phyloP scores from a whole-genome alignment of 2,888 invertebrate genomes.

The Suillia variegata region DNA sequence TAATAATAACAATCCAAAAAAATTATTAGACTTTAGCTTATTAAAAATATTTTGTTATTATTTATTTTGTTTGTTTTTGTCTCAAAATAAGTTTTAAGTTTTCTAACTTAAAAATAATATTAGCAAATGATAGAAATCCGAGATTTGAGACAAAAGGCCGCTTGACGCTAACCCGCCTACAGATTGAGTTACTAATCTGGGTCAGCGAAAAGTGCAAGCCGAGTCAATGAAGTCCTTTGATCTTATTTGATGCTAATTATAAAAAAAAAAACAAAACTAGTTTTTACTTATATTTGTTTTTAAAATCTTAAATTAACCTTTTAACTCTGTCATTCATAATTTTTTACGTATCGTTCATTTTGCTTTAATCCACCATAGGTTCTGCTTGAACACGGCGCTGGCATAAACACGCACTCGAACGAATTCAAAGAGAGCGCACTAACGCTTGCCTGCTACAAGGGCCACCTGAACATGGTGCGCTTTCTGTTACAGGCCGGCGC shows the following conservation, averaged over 20 bases:
- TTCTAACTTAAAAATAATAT: neutral
- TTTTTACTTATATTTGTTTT: too few relatives aligned
- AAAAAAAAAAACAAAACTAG: conserved; percentile 2
- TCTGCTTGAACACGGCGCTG: conserved; percentile 90
- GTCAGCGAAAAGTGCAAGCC: conserved; percentile 12
- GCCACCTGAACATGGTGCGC: conserved; percentile 95
- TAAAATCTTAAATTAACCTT: neutral
- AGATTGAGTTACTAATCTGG: conserved; percentile 54
- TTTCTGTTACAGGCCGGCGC: conserved; percentile 95
- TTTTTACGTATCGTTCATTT: neutral
- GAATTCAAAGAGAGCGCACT: conserved; percentile 99
- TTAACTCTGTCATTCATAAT: neutral
- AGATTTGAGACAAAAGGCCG: conserved; percentile 64
- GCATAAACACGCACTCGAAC: conserved; percentile 98
- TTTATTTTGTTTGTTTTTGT: too few relatives aligned
- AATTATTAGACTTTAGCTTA: neutral
- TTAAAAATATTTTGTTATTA: conserved; percentile 13
- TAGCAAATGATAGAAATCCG: conserved; percentile 67
- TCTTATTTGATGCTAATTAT: conserved; percentile 60
- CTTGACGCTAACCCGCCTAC: conserved; percentile 18
- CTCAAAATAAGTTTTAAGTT: too few relatives aligned
- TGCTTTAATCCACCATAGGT: conserved; percentile 64
- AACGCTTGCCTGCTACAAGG: conserved; percentile 93
- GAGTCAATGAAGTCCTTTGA: conserved; percentile 57
- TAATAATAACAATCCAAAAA: too few relatives aligned